These are phyloP conservation scores for Empis livida DNA, from an alignment of 2,888 invertebrate species.

Conservation along the genomic window DNA sequence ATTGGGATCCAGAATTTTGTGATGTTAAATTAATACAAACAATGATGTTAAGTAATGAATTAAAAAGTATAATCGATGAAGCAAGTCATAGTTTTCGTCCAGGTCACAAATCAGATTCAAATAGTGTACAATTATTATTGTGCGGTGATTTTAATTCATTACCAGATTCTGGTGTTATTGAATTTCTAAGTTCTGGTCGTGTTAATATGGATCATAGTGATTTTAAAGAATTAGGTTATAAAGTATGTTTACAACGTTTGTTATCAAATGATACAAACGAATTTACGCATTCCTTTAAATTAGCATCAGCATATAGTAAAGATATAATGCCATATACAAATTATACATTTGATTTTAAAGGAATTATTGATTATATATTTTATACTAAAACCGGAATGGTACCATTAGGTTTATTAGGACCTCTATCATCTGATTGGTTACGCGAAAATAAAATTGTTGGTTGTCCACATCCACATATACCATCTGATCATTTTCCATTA, in stretches of 20 bases:
- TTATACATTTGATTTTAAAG: constrained; percentile 98
- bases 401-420: constrained; percentile 87
- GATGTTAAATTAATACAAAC: constrained; percentile 99
- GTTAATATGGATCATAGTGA: constrained; percentile 88
- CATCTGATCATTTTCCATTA: constrained; percentile 89
- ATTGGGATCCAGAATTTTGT: constrained; percentile 99
- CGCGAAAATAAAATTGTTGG: constrained; percentile 94
- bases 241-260: constrained; percentile 79
- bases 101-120: constrained; percentile 57
- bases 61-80: constrained; percentile 77
- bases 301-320: constrained; percentile 89
- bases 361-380: constrained; percentile 99
- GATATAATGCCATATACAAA: constrained; percentile 97
- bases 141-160: constrained; percentile 98
- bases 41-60: constrained; percentile 95
- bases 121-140: constrained; percentile 78
- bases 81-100: constrained; percentile 66
- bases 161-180: constrained; percentile 95
- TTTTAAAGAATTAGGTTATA: constrained; percentile 92
- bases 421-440: constrained; percentile 86
- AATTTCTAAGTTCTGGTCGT: constrained; percentile 83
- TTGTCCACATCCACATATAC: constrained; percentile 95
- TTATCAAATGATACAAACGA: constrained; percentile 77
- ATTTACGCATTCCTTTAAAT: constrained; percentile 91
- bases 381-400: constrained; percentile 93